Evolutionary conservation across 1,140 invertebrate species (phyloP).

Genomic region (Habropoda laboriosa): DNA sequence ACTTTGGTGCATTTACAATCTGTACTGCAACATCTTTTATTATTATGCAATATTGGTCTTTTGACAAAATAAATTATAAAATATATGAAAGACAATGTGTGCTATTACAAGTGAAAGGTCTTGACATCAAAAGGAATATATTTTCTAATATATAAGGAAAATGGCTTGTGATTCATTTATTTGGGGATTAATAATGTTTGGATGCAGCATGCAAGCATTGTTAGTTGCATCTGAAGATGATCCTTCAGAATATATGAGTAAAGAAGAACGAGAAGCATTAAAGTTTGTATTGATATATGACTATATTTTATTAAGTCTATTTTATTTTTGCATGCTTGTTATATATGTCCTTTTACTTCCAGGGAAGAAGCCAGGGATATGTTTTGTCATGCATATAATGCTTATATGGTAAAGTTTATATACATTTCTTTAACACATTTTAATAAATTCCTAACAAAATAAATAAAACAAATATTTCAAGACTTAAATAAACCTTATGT

Average conservation of each 20-base stretch:
- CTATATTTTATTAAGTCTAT: constrained; percentile 24
- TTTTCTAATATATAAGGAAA: constrained; percentile 59
- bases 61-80: constrained; percentile 37
- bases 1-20: constrained; percentile 15
- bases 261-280: constrained; percentile 82
- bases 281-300: constrained; percentile 78
- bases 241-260: constrained; percentile 83
- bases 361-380: constrained; percentile 95
- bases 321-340: constrained; percentile 15
- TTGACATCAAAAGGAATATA: constrained; percentile 72
- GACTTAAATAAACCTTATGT: neutral
- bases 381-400: constrained; percentile 98
- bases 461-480: neutral
- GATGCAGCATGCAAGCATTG: constrained; percentile 64
- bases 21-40: neutral
- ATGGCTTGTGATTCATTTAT: constrained; percentile 72
- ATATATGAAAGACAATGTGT: constrained; percentile 60
- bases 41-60: constrained; percentile 25
- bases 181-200: constrained; percentile 70
- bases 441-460: neutral
- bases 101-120: constrained; percentile 61
- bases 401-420: constrained; percentile 91
- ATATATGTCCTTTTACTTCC: constrained; percentile 67
- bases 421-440: neutral
- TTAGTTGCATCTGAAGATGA: constrained; percentile 68